Conservation (phyloP, 2,113 vertebrate genomes). For the Rhipidura dahli region DNA sequence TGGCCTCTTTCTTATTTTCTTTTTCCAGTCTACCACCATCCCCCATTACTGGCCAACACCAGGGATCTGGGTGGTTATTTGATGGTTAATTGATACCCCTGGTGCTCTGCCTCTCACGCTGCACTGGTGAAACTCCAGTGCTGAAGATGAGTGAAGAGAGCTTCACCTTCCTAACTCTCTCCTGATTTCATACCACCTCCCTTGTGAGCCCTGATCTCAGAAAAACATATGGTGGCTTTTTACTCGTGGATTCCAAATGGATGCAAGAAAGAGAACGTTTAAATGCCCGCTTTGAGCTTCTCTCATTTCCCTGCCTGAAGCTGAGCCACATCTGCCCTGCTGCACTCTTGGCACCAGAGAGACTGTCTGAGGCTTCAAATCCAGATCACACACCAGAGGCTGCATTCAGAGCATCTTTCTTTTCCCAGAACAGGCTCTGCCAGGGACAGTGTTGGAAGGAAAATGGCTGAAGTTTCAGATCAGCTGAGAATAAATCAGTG, state of each 20-base stretch:
- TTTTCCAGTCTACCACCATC: not conserved
- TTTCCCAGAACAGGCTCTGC: not conserved
- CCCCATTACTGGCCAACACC: not conserved
- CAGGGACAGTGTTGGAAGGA: not conserved
- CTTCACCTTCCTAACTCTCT: not conserved
- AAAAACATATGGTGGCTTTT: not conserved
- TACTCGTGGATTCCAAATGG: not conserved
- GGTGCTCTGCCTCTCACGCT: not conserved
- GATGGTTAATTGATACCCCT: not conserved
- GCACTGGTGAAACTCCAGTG: not conserved
- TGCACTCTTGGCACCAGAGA: not conserved
- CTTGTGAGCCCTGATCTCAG: not conserved
- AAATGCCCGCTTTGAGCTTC: not conserved
- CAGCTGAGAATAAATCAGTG: slow-evolving; percentile 40
- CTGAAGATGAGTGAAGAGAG: not conserved
- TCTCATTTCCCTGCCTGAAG: not conserved
- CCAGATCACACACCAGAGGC: not conserved
- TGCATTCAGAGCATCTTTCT: not conserved
- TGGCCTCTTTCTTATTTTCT: not conserved
- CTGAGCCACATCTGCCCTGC: not conserved
- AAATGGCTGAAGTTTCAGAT: slow-evolving; percentile 31
- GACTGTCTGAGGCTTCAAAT: not conserved
- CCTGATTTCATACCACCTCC: not conserved
- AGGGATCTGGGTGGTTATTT: not conserved
- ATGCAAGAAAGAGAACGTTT: not conserved